Base-by-base conservation (phyloP, 2,797 vertebrate species). In the Xyrichtys novacula region DNA sequence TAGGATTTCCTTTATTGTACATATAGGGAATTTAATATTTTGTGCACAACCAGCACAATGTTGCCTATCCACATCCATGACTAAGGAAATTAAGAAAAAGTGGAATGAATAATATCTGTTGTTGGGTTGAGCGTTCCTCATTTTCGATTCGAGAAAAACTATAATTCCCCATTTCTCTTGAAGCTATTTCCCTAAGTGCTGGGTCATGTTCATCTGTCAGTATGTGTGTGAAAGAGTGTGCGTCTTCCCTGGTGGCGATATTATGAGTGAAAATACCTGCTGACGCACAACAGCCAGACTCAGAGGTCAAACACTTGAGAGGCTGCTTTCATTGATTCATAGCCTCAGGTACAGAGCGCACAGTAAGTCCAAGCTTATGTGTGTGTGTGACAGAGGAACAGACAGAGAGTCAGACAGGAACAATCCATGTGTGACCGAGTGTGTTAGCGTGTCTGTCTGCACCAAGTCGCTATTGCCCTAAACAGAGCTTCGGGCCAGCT, bases 181-280 rank as follows among this genome's bases (percentile, higher is more conserved):
- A 3, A 52, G 32, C 14, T 23, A 46, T 50, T 81, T 57, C 22
- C 28, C 73, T 69, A 72, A 68, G 42, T 85, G 47, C 58, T 50
- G 69, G 54, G 60, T 71, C 80, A 85, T 70, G 70, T 80, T 80
- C 77, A 81, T 82, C 64, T 71, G 63, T 55, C 50, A 59, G 31
- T 32, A 10, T 32, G 46, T 57, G 65, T 71, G 68, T 78, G 63
- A 36, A 70, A 28, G 63, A 46, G 70, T 57, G 63, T 53, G 52
- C 1, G 7, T 75, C 44, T 81, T 85, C 49, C 62, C 76, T 80
- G 67, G 68, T 76, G 73, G 64, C 10, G 81, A 90, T 91, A 90
- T 89, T 89, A 89, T 92, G 88, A 91, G 85, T 91, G 83, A 90
- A 90, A 91, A 92, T 90, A 90, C 72, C 72, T 86, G 88, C 82